Conservation (phyloP, 1,140 invertebrate species). For the Drosophila paulistorum region DNA sequence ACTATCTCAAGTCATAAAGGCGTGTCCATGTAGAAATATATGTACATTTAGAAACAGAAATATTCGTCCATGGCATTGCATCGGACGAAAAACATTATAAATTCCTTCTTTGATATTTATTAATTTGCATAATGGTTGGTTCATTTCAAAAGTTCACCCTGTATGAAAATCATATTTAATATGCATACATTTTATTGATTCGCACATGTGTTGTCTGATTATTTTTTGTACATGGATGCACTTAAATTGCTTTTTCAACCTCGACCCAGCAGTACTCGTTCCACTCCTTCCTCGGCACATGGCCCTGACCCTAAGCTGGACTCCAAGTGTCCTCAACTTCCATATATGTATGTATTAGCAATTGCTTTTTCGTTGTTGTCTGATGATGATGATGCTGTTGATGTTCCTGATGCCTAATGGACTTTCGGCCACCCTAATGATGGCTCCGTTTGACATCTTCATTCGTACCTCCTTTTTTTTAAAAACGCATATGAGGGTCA, state of each 20-base stretch:
- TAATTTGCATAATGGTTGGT: neutral
- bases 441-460: constrained; percentile 26
- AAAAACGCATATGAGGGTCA: neutral
- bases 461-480: neutral
- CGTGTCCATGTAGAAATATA: neutral
- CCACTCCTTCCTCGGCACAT: no score
- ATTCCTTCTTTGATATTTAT: neutral
- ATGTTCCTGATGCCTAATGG: constrained; percentile 9
- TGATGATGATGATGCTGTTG: constrained; percentile 11
- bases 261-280: neutral
- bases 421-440: constrained; percentile 15
- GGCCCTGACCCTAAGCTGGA: neutral
- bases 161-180: constrained; percentile 4
- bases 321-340: neutral
- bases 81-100: neutral
- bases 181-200: constrained; percentile 3
- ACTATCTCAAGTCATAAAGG: neutral
- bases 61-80: no score
- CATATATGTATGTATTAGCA: neutral
- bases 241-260: constrained; percentile 18
- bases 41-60: neutral
- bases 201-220: constrained; percentile 9
- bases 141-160: neutral
- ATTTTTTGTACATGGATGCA: constrained; percentile 16
- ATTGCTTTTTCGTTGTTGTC: constrained; percentile 6